Percentiles rank a stretch among this genome's conserved stretches.
Conservation (phyloP, 1,140 invertebrate genomes). For the Drosophila eugracilis region DNA sequence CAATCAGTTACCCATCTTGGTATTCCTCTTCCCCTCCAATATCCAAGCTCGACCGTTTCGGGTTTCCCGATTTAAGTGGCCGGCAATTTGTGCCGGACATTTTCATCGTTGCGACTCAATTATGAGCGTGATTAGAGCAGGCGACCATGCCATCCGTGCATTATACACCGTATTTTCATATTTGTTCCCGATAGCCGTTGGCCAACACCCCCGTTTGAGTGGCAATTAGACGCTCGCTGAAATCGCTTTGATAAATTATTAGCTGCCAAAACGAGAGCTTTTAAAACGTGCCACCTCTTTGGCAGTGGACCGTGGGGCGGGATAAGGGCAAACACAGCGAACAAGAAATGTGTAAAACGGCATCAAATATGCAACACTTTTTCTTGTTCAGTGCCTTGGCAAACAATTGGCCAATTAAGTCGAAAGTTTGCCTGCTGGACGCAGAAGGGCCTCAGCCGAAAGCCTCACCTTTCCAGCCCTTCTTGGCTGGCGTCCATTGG, state of each 20-base stretch:
- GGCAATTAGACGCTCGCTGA: conserved; percentile 37
- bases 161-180: conserved; percentile 9
- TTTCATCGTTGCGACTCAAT: conserved; percentile 46
- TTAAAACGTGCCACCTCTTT: conserved; percentile 42
- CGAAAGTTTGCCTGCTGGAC: conserved; percentile 61
- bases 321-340: not conserved
- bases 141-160: conserved; percentile 16
- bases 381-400: conserved; percentile 62
- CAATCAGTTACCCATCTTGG: too few species aligned
- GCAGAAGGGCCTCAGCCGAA: not conserved
- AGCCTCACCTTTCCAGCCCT: not conserved
- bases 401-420: conserved; percentile 82
- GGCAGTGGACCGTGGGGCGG: not conserved
- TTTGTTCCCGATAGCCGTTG: conserved; percentile 30
- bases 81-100: conserved; percentile 53
- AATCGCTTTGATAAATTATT: conserved; percentile 52
- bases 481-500: conserved; percentile 9
- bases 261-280: conserved; percentile 33
- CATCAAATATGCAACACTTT: conserved; percentile 74
- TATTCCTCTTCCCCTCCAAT: not conserved
- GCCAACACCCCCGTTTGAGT: conserved; percentile 11
- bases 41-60: conserved; percentile 3
- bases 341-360: conserved; percentile 28
- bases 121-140: conserved; percentile 34
- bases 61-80: conserved; percentile 59